These are phyloP conservation scores for Osmerus mordax DNA, from an alignment of 2,113 vertebrate genomes.

Conservation along the genomic window DNA sequence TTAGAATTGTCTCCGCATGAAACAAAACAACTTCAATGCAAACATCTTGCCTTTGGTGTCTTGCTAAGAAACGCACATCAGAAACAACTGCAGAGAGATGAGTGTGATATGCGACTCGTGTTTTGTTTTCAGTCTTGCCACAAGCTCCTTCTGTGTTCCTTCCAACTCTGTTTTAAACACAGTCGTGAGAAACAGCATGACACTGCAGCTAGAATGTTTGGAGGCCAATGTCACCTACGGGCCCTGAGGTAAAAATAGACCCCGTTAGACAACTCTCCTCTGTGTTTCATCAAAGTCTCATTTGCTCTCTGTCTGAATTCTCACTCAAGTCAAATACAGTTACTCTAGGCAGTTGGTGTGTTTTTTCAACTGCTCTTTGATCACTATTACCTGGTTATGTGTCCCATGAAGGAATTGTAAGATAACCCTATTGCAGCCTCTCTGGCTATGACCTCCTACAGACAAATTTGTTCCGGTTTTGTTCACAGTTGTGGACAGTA, in stretches of 20 bases:
- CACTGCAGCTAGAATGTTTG: slow-evolving; percentile 16
- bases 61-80: slow-evolving; percentile 26
- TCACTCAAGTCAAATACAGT: slow-evolving; percentile 1
- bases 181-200: slow-evolving; percentile 29
- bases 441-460: slow-evolving; percentile 22
- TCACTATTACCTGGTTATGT: slow-evolving; percentile 15
- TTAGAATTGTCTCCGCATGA: slow-evolving; percentile 45
- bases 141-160: slow-evolving; percentile 31
- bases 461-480: slow-evolving; percentile 6
- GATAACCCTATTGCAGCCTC: slow-evolving; percentile 10
- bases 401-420: slow-evolving; percentile 24
- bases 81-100: slow-evolving; percentile 33
- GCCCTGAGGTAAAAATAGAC: slow-evolving; percentile 17
- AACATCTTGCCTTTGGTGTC: slow-evolving; percentile 3
- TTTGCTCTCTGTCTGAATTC: slow-evolving; percentile 6
- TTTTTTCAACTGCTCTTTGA: slow-evolving; percentile 39
- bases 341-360: slow-evolving; percentile 26
- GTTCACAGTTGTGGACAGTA: slow-evolving; percentile 18
- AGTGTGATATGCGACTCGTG: slow-evolving; percentile 25
- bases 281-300: slow-evolving; percentile 15
- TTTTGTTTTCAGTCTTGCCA: slow-evolving; percentile 37
- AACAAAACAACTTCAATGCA: not conserved
- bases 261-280: slow-evolving; percentile 17
- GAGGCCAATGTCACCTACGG: not conserved
- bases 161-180: slow-evolving; percentile 24